These are phyloP conservation scores for Lepus americanus DNA, from an alignment of 2,113 vertebrate genomes.

Conservation along the genomic window DNA sequence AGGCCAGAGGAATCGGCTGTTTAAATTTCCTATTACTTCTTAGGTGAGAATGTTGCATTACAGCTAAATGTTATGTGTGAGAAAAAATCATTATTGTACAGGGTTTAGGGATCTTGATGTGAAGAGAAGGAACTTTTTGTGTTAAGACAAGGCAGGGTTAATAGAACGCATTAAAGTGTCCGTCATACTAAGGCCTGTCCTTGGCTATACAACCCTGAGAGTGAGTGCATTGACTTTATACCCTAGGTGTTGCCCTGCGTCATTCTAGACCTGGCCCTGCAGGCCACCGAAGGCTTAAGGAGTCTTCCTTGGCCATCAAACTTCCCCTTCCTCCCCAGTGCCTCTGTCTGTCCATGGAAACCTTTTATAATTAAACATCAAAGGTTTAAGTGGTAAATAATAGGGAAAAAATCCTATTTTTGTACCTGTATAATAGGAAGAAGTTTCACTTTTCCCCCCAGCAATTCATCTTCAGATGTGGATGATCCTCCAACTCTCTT, in stretches of 20 bases:
- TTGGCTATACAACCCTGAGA: background rate
- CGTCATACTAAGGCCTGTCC: background rate
- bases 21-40: conserved; percentile 20
- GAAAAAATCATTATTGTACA: background rate
- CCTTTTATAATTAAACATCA: conserved; percentile 54
- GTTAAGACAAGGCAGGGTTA: background rate
- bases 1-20: background rate
- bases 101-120: background rate
- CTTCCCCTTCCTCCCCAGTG: background rate
- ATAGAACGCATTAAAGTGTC: background rate
- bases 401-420: background rate
- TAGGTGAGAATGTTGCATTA: background rate
- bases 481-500: background rate
- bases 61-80: conserved; percentile 4
- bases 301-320: background rate
- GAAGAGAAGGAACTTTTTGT: conserved; percentile 1
- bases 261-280: background rate
- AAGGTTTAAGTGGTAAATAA: conserved; percentile 12
- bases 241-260: background rate
- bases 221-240: background rate
- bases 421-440: background rate
- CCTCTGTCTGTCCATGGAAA: background rate
- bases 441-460: background rate
- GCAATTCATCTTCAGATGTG: background rate
- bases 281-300: background rate